These are phyloP conservation scores for Scaptomyza tumidula DNA, from an alignment of 2,888 invertebrate genomes.

Conservation along the genomic window DNA sequence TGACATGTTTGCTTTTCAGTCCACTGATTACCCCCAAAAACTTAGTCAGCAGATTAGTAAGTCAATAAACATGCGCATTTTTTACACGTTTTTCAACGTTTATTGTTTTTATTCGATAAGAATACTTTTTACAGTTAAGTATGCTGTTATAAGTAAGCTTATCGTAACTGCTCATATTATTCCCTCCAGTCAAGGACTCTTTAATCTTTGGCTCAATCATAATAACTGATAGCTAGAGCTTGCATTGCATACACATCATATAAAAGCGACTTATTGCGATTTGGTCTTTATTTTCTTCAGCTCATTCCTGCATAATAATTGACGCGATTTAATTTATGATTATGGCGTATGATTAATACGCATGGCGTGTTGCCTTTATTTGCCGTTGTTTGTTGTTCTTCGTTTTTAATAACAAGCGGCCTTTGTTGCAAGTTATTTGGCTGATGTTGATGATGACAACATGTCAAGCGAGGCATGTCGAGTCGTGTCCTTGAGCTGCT, in stretches of 20 bases:
- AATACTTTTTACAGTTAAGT: too few relatives aligned
- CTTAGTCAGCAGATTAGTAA: background rate
- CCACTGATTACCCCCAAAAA: background rate
- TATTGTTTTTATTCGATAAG: too few relatives aligned
- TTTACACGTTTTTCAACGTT: too few relatives aligned
- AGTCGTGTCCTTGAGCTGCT: constrained; percentile 69
- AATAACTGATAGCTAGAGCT: too few relatives aligned
- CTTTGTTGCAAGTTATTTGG: constrained; percentile 55
- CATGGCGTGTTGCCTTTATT: constrained; percentile 21
- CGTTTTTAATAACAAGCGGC: constrained; percentile 43
- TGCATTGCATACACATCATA: background rate
- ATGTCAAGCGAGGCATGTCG: constrained; percentile 56
- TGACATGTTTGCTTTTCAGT: constrained; percentile 3
- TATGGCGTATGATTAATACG: constrained; percentile 19
- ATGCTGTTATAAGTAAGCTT: too few relatives aligned
- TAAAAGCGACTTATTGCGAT: background rate
- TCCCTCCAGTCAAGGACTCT: too few relatives aligned
- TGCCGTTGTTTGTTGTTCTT: constrained; percentile 11
- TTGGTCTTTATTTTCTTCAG: background rate
- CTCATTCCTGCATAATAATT: constrained; percentile 24
- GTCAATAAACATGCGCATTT: background rate
- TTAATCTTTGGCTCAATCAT: too few relatives aligned
- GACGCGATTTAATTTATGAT: constrained; percentile 16
- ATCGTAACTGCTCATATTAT: too few relatives aligned
- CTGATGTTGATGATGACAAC: constrained; percentile 48